Base-by-base conservation (phyloP, 2,797 vertebrate genomes). In the Huso huso region DNA sequence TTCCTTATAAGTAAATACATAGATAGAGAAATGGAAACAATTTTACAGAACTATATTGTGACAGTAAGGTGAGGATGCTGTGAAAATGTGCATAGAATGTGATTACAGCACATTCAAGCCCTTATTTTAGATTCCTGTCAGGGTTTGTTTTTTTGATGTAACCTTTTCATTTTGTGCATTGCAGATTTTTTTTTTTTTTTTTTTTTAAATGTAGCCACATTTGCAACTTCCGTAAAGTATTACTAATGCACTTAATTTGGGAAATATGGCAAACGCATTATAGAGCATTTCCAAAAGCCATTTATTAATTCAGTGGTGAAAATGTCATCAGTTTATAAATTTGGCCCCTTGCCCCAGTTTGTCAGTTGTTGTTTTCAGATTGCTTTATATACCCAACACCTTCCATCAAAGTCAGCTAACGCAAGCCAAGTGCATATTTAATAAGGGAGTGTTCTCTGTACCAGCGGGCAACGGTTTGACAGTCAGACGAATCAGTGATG, bases 221-320 rank as follows among this genome's bases (percentile, higher is more conserved):
- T 12, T 12, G 11, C 55, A n/a, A 58, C 13, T 58, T 58, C 55
- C 4, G 23, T 37, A 37, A 37, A 9, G 6, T 58, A 58, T 58
- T n/a, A 10, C 55, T 12, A 13, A n/a, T 58, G 55, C 12, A 58
- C 13, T 58, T 58, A 12, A 37, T 37, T 37, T 37, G 23, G 23
- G 5, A n/a, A 58, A n/a, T 58, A n/a, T 58, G 55, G 55, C 2
- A n/a, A 58, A 58, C 55, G 11, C 12, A 58, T 12, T 58, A n/a
- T 7, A 2, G 55, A 58, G 55, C 13, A 58, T 13, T 58, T 58
- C 55, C 55, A 58, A 12, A 58, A 10, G 7, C 55, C 11, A 58
- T 58, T 10, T n/a, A n/a, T 58, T 58, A 58, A 58, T 58, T 58
- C 10, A 58, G 55, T n/a, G 12, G 55, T 15, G 55, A 58, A 58